phyloP scores from a whole-genome alignment of 2,797 vertebrate species.

The Eospalax fontanierii region DNA sequence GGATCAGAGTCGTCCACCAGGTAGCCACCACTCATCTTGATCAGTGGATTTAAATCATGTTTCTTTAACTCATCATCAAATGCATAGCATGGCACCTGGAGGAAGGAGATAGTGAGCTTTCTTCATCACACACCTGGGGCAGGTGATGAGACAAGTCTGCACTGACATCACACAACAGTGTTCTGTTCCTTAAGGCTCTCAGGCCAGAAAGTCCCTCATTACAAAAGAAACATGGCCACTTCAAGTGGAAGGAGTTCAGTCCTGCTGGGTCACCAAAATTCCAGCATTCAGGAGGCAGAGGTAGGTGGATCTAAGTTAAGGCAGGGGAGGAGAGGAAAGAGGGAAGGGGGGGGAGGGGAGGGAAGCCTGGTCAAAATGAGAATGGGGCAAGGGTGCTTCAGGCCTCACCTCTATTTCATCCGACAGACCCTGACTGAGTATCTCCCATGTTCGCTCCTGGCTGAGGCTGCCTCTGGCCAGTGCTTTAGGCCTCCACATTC shows the following conservation, averaged over 20 bases:
- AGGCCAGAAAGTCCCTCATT: rapidly evolving
- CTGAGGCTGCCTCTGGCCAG: neutral
- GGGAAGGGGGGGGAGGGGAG: too few relatives aligned
- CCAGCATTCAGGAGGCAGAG: neutral
- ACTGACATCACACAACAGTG: rapidly evolving
- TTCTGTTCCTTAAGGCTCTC: neutral
- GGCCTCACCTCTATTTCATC: neutral
- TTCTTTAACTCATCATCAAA: conserved; percentile 94
- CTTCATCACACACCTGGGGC: rapidly evolving
- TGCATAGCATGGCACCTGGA: conserved; percentile 95
- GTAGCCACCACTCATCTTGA: conserved; percentile 93
- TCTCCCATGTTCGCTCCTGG: too few relatives aligned
- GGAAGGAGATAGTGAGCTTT: neutral
- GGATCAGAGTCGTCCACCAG: conserved; percentile 95
- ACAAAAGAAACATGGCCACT: neutral
- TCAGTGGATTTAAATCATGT: conserved; percentile 96
- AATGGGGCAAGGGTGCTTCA: neutral
- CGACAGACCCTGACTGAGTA: neutral
- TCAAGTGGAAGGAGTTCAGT: neutral
- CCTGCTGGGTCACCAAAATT: neutral
- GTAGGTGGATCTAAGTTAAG: neutral
- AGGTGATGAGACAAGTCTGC: rapidly evolving
- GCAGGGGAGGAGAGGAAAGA: too few relatives aligned
- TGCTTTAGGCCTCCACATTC: neutral
- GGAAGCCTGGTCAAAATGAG: neutral